Conservation (phyloP, 2,113 vertebrate genomes). For the Gnathonemus longibarbis region DNA sequence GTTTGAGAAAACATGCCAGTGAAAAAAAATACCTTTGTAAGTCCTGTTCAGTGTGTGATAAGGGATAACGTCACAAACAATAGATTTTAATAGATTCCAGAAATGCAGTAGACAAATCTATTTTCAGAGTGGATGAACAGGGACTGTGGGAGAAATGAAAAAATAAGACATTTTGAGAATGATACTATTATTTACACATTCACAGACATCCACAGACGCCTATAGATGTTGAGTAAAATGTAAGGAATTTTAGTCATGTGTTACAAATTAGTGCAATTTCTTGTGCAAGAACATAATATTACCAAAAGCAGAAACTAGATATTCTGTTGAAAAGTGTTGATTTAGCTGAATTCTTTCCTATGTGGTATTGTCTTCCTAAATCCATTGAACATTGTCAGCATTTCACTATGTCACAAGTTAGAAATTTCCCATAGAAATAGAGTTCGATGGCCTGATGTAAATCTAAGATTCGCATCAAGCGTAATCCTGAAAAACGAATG, state of each 20-base stretch:
- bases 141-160: background rate
- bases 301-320: background rate
- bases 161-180: background rate
- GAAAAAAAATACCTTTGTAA: background rate
- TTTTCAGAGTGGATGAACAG: background rate
- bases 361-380: background rate
- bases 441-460: background rate
- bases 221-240: background rate
- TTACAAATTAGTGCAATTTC: background rate
- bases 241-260: background rate
- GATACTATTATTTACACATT: background rate
- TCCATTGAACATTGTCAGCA: slow-evolving; percentile 1
- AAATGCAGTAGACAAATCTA: background rate
- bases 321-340: background rate
- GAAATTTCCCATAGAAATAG: background rate
- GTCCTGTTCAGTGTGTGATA: background rate
- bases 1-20: background rate
- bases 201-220: background rate
- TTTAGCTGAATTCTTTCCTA: background rate
- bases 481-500: background rate
- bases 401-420: background rate
- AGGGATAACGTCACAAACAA: background rate
- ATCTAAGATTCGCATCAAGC: background rate
- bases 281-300: background rate
- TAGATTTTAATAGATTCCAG: background rate